Evolutionary conservation across 2,113 vertebrate species (phyloP).

Genomic region (Glaucomys volans): DNA sequence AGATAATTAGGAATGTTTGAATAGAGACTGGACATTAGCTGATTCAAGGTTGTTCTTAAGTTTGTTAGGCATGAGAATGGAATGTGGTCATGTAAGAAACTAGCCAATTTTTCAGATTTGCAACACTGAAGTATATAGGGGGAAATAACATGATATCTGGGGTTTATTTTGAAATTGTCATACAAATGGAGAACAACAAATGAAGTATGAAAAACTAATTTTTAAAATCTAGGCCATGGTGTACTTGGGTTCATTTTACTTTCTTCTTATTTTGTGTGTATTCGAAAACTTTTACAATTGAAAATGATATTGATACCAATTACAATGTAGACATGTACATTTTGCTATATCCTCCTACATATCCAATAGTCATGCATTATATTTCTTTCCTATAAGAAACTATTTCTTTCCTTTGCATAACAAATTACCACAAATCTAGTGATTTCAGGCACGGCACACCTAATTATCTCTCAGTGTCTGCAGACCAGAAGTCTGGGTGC

Average conservation of each 20-base stretch:
- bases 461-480: background rate
- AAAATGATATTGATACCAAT: background rate
- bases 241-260: background rate
- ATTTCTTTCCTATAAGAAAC: background rate
- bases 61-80: background rate
- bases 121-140: background rate
- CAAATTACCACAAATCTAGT: background rate
- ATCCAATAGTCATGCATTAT: background rate
- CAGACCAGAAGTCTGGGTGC: background rate
- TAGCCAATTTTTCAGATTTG: background rate
- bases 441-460: background rate
- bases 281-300: background rate
- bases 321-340: background rate
- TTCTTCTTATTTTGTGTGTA: background rate
- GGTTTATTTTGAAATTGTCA: conserved; percentile 11
- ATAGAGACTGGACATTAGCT: background rate
- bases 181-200: background rate
- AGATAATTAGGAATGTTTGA: background rate
- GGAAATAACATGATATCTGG: background rate
- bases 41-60: background rate
- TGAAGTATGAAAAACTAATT: background rate
- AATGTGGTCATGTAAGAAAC: background rate
- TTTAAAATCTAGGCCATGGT: conserved; percentile 1
- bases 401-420: background rate
- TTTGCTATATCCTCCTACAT: background rate